Evolutionary conservation across 1,140 invertebrate species (phyloP), one percentile per base, ranked within the genome.

Genomic region (Chrysoperla carnea): DNA sequence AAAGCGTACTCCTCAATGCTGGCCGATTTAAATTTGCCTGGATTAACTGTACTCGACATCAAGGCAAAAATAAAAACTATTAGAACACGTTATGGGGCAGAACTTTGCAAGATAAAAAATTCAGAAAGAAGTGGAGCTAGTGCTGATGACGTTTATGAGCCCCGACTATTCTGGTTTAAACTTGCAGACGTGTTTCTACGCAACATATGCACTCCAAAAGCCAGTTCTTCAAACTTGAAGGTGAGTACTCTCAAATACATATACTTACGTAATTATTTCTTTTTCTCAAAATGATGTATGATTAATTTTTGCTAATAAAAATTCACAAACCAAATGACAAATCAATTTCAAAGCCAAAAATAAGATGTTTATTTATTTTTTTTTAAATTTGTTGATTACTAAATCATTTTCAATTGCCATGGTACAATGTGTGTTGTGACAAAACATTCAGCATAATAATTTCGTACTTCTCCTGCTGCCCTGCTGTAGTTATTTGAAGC

Each of bases 1-100:
- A 44, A 47, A 29, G 39, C 45, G 29, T 37, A 44, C 28, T 17
- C 12, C 36, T 27, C 15, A 31, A 47, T 47, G 29, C 42, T 44
- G 11, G 41, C 42, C 29, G 40, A 48, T 43, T 42, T 48, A 40
- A 41, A 45, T 40, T 43, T 48, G 28, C 12, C 40, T 40, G 44
- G 38, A 27, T 29, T 48, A 36, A 48, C 47, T 40, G 41, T 42
- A 29, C 31, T 37, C 39, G 48, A 49, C 17, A 11, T 49, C 23
- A 49, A 48, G 33, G 43, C 43, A 13, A 49, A 49, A 46, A 49
- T 49, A 13, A 49, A 49, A 31, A 49, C 44, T 13, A 46, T 47
- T 41, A 40, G 41, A 44, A 49, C 48, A 13, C 43, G 43, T 35
- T 47, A 47, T 41, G 40, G 37, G 44, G 40, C 40, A 37, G 38